These are phyloP conservation scores for Lepus timidus DNA, from an alignment of 2,113 vertebrate species.

Conservation along the genomic window DNA sequence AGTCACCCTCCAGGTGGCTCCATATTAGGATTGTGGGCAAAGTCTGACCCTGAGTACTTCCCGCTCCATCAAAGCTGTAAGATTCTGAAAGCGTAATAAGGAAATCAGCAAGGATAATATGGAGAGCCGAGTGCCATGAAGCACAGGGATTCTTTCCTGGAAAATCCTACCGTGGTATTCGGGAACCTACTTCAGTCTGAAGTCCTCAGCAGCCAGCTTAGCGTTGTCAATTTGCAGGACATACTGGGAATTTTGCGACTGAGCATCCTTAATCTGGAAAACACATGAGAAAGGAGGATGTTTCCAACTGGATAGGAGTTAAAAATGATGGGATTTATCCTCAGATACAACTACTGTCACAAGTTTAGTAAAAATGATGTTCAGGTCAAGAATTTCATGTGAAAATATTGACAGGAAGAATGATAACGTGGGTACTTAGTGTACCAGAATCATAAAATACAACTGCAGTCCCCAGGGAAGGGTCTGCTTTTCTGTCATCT, in stretches of 20 bases:
- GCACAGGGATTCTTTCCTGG: neutral
- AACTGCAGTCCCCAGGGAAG: neutral
- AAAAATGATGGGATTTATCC: neutral
- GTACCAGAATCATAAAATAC: neutral
- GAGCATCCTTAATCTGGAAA: constrained; percentile 84
- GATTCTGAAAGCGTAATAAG: neutral
- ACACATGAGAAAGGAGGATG: neutral
- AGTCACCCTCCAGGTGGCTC: neutral
- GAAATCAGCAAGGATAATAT: neutral
- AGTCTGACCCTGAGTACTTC: neutral
- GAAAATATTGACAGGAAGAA: neutral
- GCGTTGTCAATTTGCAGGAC: constrained; percentile 87
- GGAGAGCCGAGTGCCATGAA: neutral
- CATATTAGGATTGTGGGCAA: neutral
- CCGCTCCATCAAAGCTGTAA: neutral
- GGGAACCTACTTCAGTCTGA: constrained; percentile 89
- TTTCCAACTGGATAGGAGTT: neutral
- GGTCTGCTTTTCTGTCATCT: neutral
- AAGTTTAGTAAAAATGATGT: neutral
- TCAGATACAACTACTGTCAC: neutral
- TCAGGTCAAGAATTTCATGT: neutral
- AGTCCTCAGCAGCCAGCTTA: constrained; percentile 88
- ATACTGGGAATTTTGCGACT: constrained; percentile 75
- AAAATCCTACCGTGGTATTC: neutral
- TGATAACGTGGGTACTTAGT: neutral